Conservation (phyloP, 2,797 vertebrate species). For the Bovichtus diacanthus region DNA sequence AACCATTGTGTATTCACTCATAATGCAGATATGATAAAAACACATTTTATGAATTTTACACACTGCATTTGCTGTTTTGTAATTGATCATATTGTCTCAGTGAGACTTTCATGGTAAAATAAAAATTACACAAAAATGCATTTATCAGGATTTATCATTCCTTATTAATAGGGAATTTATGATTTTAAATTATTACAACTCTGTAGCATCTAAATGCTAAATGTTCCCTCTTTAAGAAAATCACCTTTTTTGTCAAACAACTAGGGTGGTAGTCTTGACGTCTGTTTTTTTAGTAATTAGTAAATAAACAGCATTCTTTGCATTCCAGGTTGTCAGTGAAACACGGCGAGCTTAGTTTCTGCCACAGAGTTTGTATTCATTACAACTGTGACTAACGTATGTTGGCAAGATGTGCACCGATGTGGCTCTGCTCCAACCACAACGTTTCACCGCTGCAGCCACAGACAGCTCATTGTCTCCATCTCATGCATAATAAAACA, state of each 20-base stretch:
- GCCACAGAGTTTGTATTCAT: conserved; percentile 42
- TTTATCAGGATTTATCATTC: too few species aligned
- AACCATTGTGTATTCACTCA: too few species aligned
- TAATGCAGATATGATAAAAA: too few species aligned
- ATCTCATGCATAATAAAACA: conserved; percentile 81
- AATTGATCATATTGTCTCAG: not conserved
- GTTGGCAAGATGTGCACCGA: conserved; percentile 51
- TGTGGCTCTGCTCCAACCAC: conserved; percentile 65
- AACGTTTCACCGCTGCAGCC: conserved; percentile 51
- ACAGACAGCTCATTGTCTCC: conserved; percentile 64
- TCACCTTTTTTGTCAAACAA: not conserved
- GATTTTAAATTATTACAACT: not conserved
- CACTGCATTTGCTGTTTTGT: too few species aligned
- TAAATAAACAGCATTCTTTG: conserved; percentile 44
- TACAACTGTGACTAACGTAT: conserved; percentile 38
- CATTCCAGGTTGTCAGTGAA: conserved; percentile 30
- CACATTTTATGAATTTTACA: too few species aligned
- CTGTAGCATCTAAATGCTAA: not conserved
- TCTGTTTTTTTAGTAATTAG: not conserved
- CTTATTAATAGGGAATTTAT: not conserved
- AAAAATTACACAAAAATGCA: not conserved
- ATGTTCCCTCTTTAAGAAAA: conserved; percentile 1
- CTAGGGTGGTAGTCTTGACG: not conserved
- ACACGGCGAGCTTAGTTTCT: conserved; percentile 40
- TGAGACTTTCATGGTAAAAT: not conserved